phyloP scores from a whole-genome alignment of 2,888 invertebrate species.

The Apamea crenata region DNA sequence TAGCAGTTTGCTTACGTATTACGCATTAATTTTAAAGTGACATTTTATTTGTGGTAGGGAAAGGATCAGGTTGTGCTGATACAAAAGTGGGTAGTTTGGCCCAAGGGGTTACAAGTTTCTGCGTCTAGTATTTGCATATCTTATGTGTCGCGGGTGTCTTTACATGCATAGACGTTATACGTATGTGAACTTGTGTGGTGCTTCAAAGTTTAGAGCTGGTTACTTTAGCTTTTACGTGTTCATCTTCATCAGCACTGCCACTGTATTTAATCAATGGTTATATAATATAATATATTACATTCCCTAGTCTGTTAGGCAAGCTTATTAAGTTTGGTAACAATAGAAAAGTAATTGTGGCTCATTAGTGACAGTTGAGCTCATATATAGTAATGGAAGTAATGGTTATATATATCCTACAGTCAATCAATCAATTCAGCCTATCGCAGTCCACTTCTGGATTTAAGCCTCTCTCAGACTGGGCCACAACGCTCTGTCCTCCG shows the following conservation, averaged over 20 bases:
- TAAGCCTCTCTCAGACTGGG: too few relatives aligned
- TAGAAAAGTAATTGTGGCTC: too few relatives aligned
- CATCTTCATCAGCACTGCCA: not conserved
- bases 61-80: not conserved
- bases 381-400: too few relatives aligned
- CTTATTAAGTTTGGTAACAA: too few relatives aligned
- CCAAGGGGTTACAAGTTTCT: not conserved
- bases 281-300: too few relatives aligned
- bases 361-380: too few relatives aligned
- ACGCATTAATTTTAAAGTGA: constrained; percentile 62
- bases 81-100: not conserved
- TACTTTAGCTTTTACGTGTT: not conserved
- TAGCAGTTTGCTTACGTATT: constrained; percentile 64
- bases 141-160: not conserved
- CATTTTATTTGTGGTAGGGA: constrained; percentile 12
- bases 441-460: too few relatives aligned
- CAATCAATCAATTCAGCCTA: too few relatives aligned
- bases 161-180: not conserved
- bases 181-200: constrained; percentile 1
- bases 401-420: too few relatives aligned
- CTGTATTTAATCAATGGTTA: not conserved
- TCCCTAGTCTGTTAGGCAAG: too few relatives aligned
- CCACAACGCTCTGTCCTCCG: too few relatives aligned
- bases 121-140: constrained; percentile 3
- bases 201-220: not conserved